Conservation (phyloP, 2,888 invertebrate genomes). For the Lasioglossum malachurum region DNA sequence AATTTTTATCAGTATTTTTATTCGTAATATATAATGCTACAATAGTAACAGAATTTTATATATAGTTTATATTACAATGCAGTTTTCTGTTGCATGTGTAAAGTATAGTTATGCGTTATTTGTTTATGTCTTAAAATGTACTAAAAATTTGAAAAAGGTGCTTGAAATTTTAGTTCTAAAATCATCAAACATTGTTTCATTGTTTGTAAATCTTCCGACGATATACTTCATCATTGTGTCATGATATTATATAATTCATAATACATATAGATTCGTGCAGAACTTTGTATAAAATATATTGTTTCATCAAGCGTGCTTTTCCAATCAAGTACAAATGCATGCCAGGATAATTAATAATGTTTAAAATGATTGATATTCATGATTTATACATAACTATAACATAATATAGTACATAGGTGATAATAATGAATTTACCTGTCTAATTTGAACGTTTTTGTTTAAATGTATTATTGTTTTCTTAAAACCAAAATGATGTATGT, state of each 20-base stretch:
- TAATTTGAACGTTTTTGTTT: slow-evolving; percentile 13
- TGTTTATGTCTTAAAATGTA: background rate
- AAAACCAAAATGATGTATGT: background rate
- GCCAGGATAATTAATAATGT: slow-evolving; percentile 24
- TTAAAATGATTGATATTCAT: slow-evolving; percentile 3
- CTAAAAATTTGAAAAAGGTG: slow-evolving; percentile 3
- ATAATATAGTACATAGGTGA: slow-evolving; percentile 5
- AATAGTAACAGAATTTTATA: slow-evolving; percentile 28
- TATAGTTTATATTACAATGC: slow-evolving; percentile 2
- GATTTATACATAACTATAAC: slow-evolving; percentile 12
- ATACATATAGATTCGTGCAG: slow-evolving; percentile 35
- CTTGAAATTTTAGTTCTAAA: background rate
- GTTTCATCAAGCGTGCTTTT: slow-evolving; percentile 35
- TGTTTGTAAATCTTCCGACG: background rate
- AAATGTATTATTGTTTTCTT: slow-evolving; percentile 14
- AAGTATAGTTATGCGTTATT: background rate
- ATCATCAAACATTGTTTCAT: background rate
- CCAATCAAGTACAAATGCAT: slow-evolving; percentile 38
- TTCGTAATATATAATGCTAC: slow-evolving; percentile 22
- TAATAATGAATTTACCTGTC: slow-evolving; percentile 14
- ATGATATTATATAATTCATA: slow-evolving; percentile 13
- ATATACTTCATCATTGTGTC: background rate
- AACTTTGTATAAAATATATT: slow-evolving; percentile 53
- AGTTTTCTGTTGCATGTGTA: background rate
- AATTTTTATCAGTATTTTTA: slow-evolving; percentile 43